Evolutionary conservation across 2,797 vertebrate genomes (phyloP), one percentile per base, ranked within the genome.

Genomic region (Sebastes matsubarae): DNA sequence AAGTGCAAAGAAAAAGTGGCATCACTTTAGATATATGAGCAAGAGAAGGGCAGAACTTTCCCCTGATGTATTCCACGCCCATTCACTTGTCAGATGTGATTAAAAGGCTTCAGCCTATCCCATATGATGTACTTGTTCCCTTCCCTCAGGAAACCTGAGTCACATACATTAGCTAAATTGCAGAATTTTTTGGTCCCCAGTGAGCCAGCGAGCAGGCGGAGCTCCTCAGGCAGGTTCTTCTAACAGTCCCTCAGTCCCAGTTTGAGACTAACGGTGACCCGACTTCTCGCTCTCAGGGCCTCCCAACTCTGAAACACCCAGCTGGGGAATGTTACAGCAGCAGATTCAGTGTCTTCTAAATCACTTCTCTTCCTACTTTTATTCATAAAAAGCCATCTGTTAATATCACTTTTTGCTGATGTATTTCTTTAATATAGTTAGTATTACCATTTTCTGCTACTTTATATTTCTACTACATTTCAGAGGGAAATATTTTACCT

Each of bases 131-230:
- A 85, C 88, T 89, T 61, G 57, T 80, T 86, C 88, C 77, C 82
- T 83, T 83, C 89, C 87, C 89, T 80, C 77, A 83, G 91, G 91
- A 87, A 87, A 88, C 73, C 59, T 8, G 27, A 88, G 68, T 80
- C 81, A 84, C 85, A 91, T 91, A 87, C 86, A 87, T 92, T 87
- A 94, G 74, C 78, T 88, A 91, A 92, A 93, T 84, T 87, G 82
- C 89, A 38, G 82, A 82, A 75, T 81, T 88, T 82, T 82, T 77
- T 71, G 73, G 59, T 88, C 84, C 42, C 70, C 20, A 72, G 57
- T 83, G 87, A 84, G 79, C 57, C 14, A n/a, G 71, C 66, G 25
- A 81, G 76, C 64, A 66, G 85, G 54, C 36, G 2, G 72, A 78
- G 87, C 61, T 89, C 89, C 89, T 88, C 73, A 1, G 88, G 91